A percentile compares a stretch with the other conserved stretches of the same genome.
phyloP scores from a whole-genome alignment of 2,797 vertebrate genomes.

The Silurus aristotelis region DNA sequence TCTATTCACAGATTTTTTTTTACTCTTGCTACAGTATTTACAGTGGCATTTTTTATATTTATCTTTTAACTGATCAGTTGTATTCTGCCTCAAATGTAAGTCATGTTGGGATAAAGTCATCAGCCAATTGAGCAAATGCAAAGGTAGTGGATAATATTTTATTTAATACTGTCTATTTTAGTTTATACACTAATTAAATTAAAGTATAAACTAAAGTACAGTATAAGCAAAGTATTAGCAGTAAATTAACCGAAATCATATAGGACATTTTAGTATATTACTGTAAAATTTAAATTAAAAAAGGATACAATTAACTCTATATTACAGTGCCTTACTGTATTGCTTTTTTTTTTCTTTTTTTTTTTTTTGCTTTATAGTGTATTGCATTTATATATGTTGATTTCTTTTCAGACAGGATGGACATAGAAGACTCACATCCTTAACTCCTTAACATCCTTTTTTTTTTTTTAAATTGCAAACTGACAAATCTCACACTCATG shows the following conservation, averaged over 20 bases:
- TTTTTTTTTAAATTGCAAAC: not conserved
- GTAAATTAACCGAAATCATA: not conserved
- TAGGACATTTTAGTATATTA: not conserved
- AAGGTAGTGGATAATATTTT: not conserved
- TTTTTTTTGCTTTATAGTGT: not conserved
- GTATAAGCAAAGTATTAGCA: not conserved
- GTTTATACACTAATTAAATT: not conserved
- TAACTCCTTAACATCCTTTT: not conserved
- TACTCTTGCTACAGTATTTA: not conserved
- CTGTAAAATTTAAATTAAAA: not conserved
- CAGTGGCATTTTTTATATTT: not conserved
- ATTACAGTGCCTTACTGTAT: not conserved
- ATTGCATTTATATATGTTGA: not conserved
- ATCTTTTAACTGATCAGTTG: not conserved
- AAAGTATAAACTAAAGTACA: not conserved
- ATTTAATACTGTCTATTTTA: slow-evolving; percentile 9
- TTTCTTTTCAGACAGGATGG: not conserved
- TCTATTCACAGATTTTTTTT: not conserved
- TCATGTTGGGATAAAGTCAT: not conserved
- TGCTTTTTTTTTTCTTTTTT: not conserved
- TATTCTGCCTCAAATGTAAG: not conserved
- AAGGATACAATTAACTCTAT: not conserved
- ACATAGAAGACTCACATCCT: not conserved
- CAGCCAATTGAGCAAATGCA: not conserved
- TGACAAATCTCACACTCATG: not conserved